phyloP scores from a whole-genome alignment of 2,888 invertebrate species.

The Nomada fabriciana region DNA sequence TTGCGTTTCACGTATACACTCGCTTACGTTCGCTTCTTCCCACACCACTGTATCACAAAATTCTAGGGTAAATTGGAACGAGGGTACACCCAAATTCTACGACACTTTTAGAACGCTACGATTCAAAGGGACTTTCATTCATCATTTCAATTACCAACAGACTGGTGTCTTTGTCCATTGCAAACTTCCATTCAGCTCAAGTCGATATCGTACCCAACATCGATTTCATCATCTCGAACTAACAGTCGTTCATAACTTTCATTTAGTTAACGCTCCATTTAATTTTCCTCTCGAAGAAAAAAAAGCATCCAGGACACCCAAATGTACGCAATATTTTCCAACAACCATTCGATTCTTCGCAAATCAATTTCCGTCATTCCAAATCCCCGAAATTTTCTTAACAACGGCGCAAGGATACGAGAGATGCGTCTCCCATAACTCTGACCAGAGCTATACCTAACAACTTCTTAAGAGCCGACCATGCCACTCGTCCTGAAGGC shows the following conservation, averaged over 20 bases:
- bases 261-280: no score
- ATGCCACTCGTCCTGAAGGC: constrained; percentile 42
- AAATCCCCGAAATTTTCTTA: not conserved
- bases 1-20: constrained; percentile 74
- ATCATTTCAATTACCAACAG: not conserved
- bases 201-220: no score
- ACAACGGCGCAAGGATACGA: constrained; percentile 13
- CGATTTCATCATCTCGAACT: no score
- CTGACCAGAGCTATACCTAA: not conserved
- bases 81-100: not conserved
- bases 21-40: constrained; percentile 52
- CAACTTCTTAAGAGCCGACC: constrained; percentile 9
- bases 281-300: no score
- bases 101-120: not conserved
- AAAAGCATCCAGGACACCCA: no score
- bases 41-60: constrained; percentile 1
- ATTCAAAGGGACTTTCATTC: not conserved
- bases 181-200: no score
- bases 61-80: not conserved
- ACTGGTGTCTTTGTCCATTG: no score
- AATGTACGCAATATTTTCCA: no score
- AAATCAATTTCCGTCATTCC: not conserved
- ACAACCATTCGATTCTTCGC: not conserved
- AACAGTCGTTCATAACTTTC: no score
- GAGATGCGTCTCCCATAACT: not conserved